Base-by-base conservation (phyloP, 2,888 invertebrate species). In the Cybosia mesomella region DNA sequence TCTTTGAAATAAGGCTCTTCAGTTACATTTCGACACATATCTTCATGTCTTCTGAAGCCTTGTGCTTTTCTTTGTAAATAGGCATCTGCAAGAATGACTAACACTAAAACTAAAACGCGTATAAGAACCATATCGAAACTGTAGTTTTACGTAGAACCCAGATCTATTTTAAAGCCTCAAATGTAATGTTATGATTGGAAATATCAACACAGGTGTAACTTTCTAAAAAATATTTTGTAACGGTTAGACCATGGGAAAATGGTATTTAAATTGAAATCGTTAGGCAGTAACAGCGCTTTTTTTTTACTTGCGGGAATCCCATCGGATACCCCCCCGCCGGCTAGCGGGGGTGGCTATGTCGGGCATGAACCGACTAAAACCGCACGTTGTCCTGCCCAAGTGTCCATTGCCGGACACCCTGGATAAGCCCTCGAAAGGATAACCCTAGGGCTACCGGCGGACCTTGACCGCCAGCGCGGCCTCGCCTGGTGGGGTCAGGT, bases 21-120 rank as follows among this genome's bases (percentile, higher is more conserved):
- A 15, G 66, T 67, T 13, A 67, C 18, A 57, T 67, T 61, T 11
- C 43, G 57, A 57, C 66, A 67, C 43, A 58, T 58, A 9, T 49
- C 49, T 22, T 65, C 65, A 34, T 34, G 34, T 34, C n/a, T 64
- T 10, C 24, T 13, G 2, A 53, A 55, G 21, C n/a, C n/a, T 32
- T 60, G 36, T n/a, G 53, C 18, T 67, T 67, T 67, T 18, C 53
- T 57, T 62, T 61, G 28, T 22, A 61, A 18, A 43, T 32, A 1
- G n/a, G 13, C 58, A 22, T 59, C 58, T 34, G 49, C 58, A 22
- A 65, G 34, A 59, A 65, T 2, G 10, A n/a, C 3, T n/a, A 59
- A 53, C 32, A 22, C 32, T 59, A 65, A 39, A 49, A 22, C 32
- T 59, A 65, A 39, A 49, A 58, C 36, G 0, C 21, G 32, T 34